These are phyloP conservation scores for Pteropus rufus DNA, from an alignment of 2,797 vertebrate species.

Conservation along the genomic window DNA sequence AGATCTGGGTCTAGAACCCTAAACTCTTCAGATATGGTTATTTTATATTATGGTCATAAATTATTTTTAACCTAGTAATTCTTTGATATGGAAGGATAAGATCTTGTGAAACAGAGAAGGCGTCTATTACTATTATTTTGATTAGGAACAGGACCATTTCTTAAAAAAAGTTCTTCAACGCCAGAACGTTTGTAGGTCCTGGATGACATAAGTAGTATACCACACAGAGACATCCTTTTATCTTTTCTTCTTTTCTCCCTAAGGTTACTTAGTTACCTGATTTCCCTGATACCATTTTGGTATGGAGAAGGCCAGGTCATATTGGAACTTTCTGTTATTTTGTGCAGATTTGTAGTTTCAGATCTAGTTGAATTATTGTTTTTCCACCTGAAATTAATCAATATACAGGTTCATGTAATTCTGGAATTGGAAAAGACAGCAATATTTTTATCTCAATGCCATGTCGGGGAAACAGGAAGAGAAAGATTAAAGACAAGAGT, in stretches of 20 bases:
- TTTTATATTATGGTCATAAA: background rate
- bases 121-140: background rate
- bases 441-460: background rate
- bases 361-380: background rate
- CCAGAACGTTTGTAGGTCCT: background rate
- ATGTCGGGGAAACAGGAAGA: background rate
- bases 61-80: background rate
- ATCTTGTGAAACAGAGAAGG: slow-evolving; percentile 4
- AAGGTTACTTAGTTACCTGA: background rate
- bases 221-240: background rate
- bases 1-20: background rate
- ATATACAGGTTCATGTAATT: background rate
- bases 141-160: background rate
- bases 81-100: background rate
- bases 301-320: background rate
- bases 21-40: background rate
- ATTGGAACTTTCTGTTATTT: background rate
- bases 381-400: background rate
- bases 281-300: background rate
- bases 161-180: background rate
- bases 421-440: background rate
- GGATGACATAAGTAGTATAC: background rate
- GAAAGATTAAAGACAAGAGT: background rate
- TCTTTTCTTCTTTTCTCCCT: background rate
- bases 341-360: background rate